Conservation (phyloP, 1,140 invertebrate species). For the Pachyrhynchus sulphureomaculatus region DNA sequence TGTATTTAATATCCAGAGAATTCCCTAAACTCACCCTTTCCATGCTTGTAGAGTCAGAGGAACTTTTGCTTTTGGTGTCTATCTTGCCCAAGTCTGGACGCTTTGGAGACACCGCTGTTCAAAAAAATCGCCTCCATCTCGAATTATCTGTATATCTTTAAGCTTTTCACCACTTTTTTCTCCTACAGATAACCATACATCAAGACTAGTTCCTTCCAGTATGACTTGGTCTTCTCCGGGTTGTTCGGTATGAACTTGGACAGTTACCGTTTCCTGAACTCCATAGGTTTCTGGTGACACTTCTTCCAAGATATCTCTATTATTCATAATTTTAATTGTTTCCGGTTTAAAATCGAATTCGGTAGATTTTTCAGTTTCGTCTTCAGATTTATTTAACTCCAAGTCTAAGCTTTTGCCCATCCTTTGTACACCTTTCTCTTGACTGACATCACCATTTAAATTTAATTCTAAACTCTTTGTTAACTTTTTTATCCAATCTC, state of each 20-base stretch:
- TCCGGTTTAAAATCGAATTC: slow-evolving; percentile 61
- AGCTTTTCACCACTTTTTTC: slow-evolving; percentile 44
- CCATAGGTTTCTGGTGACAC: slow-evolving; percentile 36
- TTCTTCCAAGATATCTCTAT: slow-evolving; percentile 41
- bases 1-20: slow-evolving; percentile 50
- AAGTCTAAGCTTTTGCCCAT: slow-evolving; percentile 50
- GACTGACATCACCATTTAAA: slow-evolving; percentile 38
- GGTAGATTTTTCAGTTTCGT: slow-evolving; percentile 28
- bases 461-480: slow-evolving; percentile 65
- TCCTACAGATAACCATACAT: slow-evolving; percentile 52
- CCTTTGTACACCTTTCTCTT: slow-evolving; percentile 41
- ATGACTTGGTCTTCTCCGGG: slow-evolving; percentile 46
- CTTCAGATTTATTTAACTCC: slow-evolving; percentile 39
- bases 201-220: slow-evolving; percentile 53
- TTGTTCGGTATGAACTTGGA: slow-evolving; percentile 41
- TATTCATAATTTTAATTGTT: slow-evolving; percentile 54
- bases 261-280: slow-evolving; percentile 56
- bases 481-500: slow-evolving; percentile 62
- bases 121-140: slow-evolving; percentile 52
- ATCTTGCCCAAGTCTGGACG: slow-evolving; percentile 44
- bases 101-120: slow-evolving; percentile 41
- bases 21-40: slow-evolving; percentile 49
- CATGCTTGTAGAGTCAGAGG: slow-evolving; percentile 48
- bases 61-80: slow-evolving; percentile 45
- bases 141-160: slow-evolving; percentile 49